Conservation (phyloP, 2,888 invertebrate species). For the Thera obeliscata region DNA sequence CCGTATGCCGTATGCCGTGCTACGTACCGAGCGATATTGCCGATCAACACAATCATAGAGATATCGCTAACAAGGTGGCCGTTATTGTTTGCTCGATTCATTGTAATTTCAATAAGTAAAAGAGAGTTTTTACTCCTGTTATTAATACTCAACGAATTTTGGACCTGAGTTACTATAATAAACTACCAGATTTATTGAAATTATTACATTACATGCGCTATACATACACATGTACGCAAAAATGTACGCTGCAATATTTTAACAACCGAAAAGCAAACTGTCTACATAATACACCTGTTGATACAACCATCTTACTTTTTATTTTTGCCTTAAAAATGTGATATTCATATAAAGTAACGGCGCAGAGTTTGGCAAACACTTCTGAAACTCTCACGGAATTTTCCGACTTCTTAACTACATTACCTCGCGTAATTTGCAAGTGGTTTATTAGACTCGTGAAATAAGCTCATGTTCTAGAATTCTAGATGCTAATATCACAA, state of each 20-base stretch:
- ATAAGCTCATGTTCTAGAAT: constrained; percentile 12
- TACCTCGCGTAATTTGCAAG: constrained; percentile 24
- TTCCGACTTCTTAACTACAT: constrained; percentile 28
- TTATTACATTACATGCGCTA: too few relatives aligned
- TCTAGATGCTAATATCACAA: not conserved
- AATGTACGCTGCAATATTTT: too few relatives aligned
- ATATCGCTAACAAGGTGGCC: constrained; percentile 38
- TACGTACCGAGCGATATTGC: constrained; percentile 54
- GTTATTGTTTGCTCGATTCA: constrained; percentile 35
- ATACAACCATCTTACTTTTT: constrained; percentile 15
- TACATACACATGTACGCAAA: too few relatives aligned
- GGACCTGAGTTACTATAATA: too few relatives aligned
- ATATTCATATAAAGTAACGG: constrained; percentile 25
- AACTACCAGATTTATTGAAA: too few relatives aligned
- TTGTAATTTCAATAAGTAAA: constrained; percentile 23
- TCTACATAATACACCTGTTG: constrained; percentile 14
- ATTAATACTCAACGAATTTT: too few relatives aligned
- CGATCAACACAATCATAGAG: constrained; percentile 43
- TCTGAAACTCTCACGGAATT: constrained; percentile 21
- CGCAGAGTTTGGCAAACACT: constrained; percentile 20
- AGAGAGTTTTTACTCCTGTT: not conserved
- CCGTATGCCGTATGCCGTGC: not conserved
- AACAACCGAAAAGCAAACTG: not conserved
- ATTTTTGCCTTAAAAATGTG: constrained; percentile 18
- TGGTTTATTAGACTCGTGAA: constrained; percentile 27